These are phyloP conservation scores for Nymphalis urticae DNA, from an alignment of 2,888 invertebrate genomes.

Conservation along the genomic window DNA sequence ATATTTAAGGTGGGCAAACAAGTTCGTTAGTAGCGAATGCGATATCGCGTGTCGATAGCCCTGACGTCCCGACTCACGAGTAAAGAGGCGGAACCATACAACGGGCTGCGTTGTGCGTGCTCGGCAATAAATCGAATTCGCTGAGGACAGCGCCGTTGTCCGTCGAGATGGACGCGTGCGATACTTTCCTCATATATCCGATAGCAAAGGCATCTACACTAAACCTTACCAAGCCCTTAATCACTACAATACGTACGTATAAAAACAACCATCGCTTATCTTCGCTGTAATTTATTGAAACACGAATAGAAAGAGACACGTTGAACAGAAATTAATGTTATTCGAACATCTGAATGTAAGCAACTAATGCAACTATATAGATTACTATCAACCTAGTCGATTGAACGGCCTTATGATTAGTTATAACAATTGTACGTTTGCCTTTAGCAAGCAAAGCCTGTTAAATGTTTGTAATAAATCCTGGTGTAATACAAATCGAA, in stretches of 20 bases:
- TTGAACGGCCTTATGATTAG: constrained; percentile 25
- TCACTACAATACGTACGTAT: constrained; percentile 1
- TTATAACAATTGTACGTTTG: constrained; percentile 32
- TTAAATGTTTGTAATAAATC: constrained; percentile 41
- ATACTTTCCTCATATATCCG: constrained; percentile 58
- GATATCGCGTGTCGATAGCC: constrained; percentile 67
- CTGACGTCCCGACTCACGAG: constrained; percentile 48
- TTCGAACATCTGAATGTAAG: constrained; percentile 15
- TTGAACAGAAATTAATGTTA: constrained; percentile 16
- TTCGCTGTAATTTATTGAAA: constrained; percentile 10
- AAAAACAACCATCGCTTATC: constrained; percentile 12
- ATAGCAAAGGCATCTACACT: constrained; percentile 50
- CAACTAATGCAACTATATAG: constrained; percentile 16
- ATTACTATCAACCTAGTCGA: constrained; percentile 23
- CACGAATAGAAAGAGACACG: not conserved
- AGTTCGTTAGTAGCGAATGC: constrained; percentile 57
- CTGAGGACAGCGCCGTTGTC: constrained; percentile 67
- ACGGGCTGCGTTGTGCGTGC: constrained; percentile 63
- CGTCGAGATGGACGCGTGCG: constrained; percentile 60
- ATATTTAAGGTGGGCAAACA: constrained; percentile 48
- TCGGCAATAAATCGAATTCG: constrained; percentile 69
- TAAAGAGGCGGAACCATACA: constrained; percentile 69
- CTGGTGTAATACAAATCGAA: constrained; percentile 35
- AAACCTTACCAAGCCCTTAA: constrained; percentile 28
- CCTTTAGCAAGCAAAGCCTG: constrained; percentile 36